A percentile compares a stretch with the other conserved stretches of the same genome.
These are phyloP conservation scores for Bombus soroeensis DNA, from an alignment of 1,140 invertebrate species.

Conservation along the genomic window DNA sequence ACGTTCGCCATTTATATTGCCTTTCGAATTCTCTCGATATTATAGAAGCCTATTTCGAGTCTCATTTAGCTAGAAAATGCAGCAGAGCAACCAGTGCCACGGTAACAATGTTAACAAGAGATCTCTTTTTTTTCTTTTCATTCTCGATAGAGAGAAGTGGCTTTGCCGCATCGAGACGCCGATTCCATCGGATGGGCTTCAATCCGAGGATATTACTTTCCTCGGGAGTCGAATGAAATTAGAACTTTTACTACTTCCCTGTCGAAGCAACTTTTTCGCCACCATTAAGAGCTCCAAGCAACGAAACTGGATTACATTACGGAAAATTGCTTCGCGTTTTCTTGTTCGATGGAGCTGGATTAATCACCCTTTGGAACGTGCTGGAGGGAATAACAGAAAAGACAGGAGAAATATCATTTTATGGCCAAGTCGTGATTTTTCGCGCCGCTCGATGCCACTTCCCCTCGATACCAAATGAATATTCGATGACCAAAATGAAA, in stretches of 20 bases:
- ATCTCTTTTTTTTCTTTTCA: neutral
- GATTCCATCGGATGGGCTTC: neutral
- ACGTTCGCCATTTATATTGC: neutral
- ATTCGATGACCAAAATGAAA: no score
- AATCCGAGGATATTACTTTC: constrained; percentile 37
- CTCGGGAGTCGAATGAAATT: constrained; percentile 25
- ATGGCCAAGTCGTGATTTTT: neutral
- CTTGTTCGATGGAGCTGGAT: neutral
- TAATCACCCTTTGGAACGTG: neutral
- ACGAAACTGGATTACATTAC: constrained; percentile 47
- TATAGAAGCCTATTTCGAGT: neutral
- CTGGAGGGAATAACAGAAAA: neutral
- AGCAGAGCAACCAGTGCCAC: neutral
- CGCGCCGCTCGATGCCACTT: no score
- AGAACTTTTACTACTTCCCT: constrained; percentile 37
- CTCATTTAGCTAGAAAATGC: neutral
- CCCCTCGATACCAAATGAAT: no score
- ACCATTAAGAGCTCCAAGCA: constrained; percentile 19
- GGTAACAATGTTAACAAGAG: neutral
- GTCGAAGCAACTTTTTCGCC: neutral
- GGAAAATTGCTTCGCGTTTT: constrained; percentile 19
- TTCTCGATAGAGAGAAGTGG: neutral
- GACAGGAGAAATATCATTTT: neutral
- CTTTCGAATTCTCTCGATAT: neutral
- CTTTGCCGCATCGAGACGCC: neutral